Percentiles rank a stretch among this genome's conserved stretches.
phyloP scores from a whole-genome alignment of 2,888 invertebrate species.

The Griposia aprilina region DNA sequence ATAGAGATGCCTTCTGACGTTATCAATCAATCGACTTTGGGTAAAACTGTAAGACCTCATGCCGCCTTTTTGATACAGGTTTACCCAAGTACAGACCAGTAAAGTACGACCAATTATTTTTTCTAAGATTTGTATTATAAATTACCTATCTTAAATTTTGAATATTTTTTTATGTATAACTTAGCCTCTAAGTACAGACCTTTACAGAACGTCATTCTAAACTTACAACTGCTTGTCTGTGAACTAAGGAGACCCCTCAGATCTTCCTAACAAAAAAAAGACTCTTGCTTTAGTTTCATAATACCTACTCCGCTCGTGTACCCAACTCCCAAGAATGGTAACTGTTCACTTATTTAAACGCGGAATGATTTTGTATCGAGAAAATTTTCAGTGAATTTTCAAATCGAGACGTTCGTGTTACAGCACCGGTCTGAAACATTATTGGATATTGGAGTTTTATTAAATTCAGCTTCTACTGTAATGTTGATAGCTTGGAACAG shows the following conservation, averaged over 20 bases:
- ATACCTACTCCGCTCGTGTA: constrained; percentile 23
- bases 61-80: neutral
- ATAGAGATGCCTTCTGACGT: neutral
- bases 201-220: neutral
- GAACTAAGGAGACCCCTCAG: neutral
- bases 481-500: constrained; percentile 53
- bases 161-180: too few species aligned
- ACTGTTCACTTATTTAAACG: constrained; percentile 56
- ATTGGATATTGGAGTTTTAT: constrained; percentile 60
- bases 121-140: neutral
- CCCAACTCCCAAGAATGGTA: constrained; percentile 25
- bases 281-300: neutral
- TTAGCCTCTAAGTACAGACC: neutral
- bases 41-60: neutral
- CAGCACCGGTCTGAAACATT: constrained; percentile 48
- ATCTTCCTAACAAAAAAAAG: neutral
- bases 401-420: constrained; percentile 46
- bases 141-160: neutral
- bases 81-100: neutral
- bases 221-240: neutral
- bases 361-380: constrained; percentile 67
- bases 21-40: neutral
- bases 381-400: constrained; percentile 65
- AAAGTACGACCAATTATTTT: neutral
- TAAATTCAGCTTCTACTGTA: constrained; percentile 58